phyloP scores from a whole-genome alignment of 2,113 vertebrate species.

The Hippopotamus amphibius region DNA sequence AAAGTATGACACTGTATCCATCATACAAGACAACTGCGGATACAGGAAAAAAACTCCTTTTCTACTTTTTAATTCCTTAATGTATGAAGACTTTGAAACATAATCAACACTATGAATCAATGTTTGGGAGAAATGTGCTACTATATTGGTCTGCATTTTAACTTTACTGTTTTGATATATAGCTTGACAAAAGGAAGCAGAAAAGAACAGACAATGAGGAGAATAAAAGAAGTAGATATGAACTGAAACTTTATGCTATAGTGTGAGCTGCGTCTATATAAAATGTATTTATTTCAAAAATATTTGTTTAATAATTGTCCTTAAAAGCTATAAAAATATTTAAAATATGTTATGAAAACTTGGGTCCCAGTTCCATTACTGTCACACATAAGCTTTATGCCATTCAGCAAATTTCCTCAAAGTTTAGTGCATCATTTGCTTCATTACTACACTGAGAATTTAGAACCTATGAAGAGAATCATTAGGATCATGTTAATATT shows the following conservation, averaged over 20 bases:
- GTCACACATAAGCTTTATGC: not conserved
- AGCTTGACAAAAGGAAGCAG: not conserved
- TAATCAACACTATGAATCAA: conserved; percentile 53
- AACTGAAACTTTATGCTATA: not conserved
- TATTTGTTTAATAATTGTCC: not conserved
- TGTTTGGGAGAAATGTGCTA: not conserved
- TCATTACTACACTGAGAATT: not conserved
- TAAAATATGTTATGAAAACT: not conserved
- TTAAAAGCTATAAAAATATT: not conserved
- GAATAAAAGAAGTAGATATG: not conserved
- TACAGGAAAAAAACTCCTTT: conserved; percentile 11
- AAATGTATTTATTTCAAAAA: not conserved
- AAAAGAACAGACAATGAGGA: not conserved
- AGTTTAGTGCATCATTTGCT: not conserved
- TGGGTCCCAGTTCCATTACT: not conserved
- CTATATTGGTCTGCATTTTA: not conserved
- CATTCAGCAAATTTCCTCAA: not conserved
- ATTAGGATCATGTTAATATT: not conserved
- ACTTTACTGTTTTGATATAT: not conserved
- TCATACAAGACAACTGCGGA: conserved; percentile 55
- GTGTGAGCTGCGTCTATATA: fast-evolving
- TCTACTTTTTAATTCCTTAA: conserved; percentile 47
- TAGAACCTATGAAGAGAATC: not conserved
- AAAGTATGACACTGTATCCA: conserved; percentile 7
- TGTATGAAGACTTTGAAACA: conserved; percentile 39